Percentiles rank a stretch among this genome's conserved stretches.
Conservation (phyloP, 2,113 vertebrate genomes). For the Eublepharis macularius region DNA sequence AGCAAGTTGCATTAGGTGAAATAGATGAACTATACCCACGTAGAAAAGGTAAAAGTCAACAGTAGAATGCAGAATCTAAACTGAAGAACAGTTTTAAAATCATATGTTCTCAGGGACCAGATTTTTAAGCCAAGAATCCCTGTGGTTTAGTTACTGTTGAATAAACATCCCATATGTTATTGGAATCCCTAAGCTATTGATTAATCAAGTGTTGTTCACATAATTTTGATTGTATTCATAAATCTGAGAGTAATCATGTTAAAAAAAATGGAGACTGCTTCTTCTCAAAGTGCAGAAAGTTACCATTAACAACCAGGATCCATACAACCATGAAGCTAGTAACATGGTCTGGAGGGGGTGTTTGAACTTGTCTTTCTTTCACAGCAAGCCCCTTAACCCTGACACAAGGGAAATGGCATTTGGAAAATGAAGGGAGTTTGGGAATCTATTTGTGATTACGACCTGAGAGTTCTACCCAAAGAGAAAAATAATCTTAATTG, state of each 20-base stretch:
- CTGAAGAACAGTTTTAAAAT: constrained; percentile 20
- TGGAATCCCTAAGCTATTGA: background rate
- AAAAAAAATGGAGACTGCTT: background rate
- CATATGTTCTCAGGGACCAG: background rate
- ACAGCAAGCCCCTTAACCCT: background rate
- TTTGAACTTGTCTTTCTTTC: background rate
- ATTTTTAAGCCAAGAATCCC: background rate
- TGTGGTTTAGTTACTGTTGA: background rate
- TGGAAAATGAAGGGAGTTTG: background rate
- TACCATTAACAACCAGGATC: background rate
- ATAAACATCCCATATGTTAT: background rate
- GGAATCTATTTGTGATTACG: background rate
- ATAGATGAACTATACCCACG: constrained; percentile 37
- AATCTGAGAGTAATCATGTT: background rate
- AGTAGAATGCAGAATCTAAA: background rate
- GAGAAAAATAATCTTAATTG: background rate
- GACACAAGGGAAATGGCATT: background rate
- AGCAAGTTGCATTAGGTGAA: constrained; percentile 71
- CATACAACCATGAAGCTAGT: background rate
- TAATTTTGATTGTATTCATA: background rate
- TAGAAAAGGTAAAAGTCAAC: constrained; percentile 24
- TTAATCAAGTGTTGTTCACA: background rate
- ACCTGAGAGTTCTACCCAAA: background rate
- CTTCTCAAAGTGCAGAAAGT: background rate
- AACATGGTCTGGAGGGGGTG: too few species aligned